These are phyloP conservation scores for Drosophila percnosoma DNA, from an alignment of 2,888 invertebrate genomes.

Conservation along the genomic window DNA sequence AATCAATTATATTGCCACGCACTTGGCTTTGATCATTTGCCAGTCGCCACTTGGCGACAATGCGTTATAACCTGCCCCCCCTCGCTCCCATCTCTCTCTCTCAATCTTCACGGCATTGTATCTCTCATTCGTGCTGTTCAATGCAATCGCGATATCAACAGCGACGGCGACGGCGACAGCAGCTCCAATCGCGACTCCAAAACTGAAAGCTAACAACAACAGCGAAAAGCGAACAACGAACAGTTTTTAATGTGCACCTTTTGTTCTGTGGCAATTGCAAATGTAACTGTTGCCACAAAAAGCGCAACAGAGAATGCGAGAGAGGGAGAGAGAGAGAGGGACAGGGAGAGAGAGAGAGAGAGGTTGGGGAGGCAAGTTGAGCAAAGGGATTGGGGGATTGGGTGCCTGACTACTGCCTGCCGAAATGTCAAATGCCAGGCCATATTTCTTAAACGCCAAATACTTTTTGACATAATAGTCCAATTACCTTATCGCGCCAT, in stretches of 20 bases:
- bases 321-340: background rate
- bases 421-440: constrained; percentile 83
- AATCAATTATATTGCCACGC: constrained; percentile 72
- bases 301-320: background rate
- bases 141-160: constrained; percentile 51
- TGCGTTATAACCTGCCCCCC: constrained; percentile 26
- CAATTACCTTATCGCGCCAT: constrained; percentile 84
- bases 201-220: constrained; percentile 16
- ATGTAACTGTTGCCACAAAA: constrained; percentile 47
- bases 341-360: background rate
- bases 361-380: background rate
- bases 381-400: constrained; percentile 9
- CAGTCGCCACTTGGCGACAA: constrained; percentile 45
- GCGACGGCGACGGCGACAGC: constrained; percentile 2
- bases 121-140: constrained; percentile 34
- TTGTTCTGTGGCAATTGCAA: constrained; percentile 77
- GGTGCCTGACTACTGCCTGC: constrained; percentile 56
- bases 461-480: constrained; percentile 84
- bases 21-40: constrained; percentile 68
- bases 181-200: constrained; percentile 24
- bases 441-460: constrained; percentile 84
- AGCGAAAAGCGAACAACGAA: constrained; percentile 40
- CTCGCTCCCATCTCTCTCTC: background rate
- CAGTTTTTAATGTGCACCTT: constrained; percentile 76
- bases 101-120: background rate